These are phyloP conservation scores for Microcebus tavaratra DNA, from an alignment of 2,113 vertebrate genomes.

Conservation along the genomic window DNA sequence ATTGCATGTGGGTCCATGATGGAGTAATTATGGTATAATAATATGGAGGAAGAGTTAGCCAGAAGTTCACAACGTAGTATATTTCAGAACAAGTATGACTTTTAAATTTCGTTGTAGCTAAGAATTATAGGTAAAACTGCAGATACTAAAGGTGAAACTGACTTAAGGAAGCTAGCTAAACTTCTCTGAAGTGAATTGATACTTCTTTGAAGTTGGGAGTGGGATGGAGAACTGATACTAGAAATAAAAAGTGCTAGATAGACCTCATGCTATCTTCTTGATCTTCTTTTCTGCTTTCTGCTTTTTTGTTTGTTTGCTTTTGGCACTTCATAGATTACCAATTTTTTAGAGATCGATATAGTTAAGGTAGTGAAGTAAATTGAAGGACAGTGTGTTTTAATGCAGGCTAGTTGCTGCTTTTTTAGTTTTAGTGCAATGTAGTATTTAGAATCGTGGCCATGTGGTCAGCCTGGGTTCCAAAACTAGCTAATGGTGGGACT, in stretches of 20 bases:
- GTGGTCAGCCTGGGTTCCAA: neutral
- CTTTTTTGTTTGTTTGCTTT: slow-evolving; percentile 7
- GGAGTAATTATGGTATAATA: neutral
- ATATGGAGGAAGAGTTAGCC: neutral
- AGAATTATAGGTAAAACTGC: neutral
- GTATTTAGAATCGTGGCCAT: neutral
- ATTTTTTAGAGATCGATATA: neutral
- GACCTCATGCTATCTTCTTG: neutral
- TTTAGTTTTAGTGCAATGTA: neutral
- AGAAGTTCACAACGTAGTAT: neutral
- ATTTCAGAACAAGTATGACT: neutral
- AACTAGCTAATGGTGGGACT: neutral
- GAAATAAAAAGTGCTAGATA: neutral
- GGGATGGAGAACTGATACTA: neutral
- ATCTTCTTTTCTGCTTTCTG: neutral
- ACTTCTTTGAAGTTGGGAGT: neutral
- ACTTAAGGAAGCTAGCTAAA: neutral
- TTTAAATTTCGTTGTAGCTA: slow-evolving; percentile 5
- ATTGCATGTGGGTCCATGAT: neutral
- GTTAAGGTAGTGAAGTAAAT: neutral
- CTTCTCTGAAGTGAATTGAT: neutral
- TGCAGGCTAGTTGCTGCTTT: neutral
- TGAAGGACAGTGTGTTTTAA: neutral
- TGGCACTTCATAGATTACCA: neutral
- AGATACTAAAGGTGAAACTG: neutral